phyloP scores from a whole-genome alignment of 2,113 vertebrate genomes.

The Sphyrna mokarran region DNA sequence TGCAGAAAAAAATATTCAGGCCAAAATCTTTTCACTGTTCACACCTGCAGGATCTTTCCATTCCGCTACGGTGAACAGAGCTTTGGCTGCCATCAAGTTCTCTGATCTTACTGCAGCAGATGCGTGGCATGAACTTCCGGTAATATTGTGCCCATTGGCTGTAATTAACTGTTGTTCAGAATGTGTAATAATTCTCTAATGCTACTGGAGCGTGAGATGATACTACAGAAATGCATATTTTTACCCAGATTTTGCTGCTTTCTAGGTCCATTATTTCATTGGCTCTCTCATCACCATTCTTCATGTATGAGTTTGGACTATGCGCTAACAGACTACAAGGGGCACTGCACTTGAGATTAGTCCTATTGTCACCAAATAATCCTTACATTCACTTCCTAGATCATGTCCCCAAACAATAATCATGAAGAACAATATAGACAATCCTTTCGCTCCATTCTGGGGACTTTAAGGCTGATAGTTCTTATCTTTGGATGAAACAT shows the following conservation, averaged over 20 bases:
- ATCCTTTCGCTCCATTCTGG: not conserved
- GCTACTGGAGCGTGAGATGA: not conserved
- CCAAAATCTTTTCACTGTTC: no score
- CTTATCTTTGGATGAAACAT: not conserved
- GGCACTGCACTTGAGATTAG: not conserved
- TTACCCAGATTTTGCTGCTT: not conserved
- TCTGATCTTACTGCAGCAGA: no score
- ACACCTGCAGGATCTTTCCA: no score
- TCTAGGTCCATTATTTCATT: not conserved
- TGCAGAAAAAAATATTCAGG: not conserved
- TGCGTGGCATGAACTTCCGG: no score
- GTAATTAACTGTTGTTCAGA: not conserved
- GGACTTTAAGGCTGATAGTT: not conserved
- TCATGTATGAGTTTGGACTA: not conserved
- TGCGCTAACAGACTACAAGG: not conserved
- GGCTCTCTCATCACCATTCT: not conserved
- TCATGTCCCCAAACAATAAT: not conserved
- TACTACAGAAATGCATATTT: not conserved
- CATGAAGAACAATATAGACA: not conserved
- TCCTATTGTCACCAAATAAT: not conserved
- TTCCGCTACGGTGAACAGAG: no score
- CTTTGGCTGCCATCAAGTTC: no score
- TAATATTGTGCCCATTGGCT: not conserved
- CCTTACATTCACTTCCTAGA: not conserved
- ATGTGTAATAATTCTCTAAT: not conserved